phyloP scores from a whole-genome alignment of 2,888 invertebrate species.

The Conops quadrifasciatus region DNA sequence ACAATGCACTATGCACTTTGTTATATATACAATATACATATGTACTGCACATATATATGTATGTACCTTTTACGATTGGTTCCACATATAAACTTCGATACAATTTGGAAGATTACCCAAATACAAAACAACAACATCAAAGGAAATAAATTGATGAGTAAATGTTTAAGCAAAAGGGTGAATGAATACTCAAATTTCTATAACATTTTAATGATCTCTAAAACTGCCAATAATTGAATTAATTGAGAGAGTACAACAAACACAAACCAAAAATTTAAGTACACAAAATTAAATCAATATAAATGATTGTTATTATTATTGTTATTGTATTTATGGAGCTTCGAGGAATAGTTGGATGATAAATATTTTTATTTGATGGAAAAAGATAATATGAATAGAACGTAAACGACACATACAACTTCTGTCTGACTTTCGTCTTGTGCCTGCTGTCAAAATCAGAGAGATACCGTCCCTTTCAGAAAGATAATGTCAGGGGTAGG shows the following conservation, averaged over 20 bases:
- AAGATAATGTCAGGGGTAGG: background rate
- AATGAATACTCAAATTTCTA: background rate
- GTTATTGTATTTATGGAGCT: background rate
- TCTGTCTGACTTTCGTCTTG: background rate
- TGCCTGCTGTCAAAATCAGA: constrained; percentile 2
- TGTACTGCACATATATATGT: too few relatives aligned
- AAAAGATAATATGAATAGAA: too few relatives aligned
- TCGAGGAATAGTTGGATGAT: background rate
- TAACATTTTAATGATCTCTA: background rate
- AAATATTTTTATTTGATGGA: too few relatives aligned
- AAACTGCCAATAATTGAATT: background rate
- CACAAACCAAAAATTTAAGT: background rate
- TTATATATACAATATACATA: too few relatives aligned
- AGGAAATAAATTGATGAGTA: background rate
- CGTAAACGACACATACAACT: background rate
- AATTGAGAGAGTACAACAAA: background rate
- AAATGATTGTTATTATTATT: background rate
- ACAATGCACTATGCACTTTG: too few relatives aligned
- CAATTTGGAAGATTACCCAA: too few relatives aligned
- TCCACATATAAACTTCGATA: too few relatives aligned
- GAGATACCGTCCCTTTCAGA: background rate
- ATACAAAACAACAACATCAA: too few relatives aligned
- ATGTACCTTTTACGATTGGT: too few relatives aligned
- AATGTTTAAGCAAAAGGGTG: background rate
- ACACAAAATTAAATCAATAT: background rate